Evolutionary conservation across 2,888 invertebrate genomes (phyloP).

Genomic region (Agrochola lychnidis): DNA sequence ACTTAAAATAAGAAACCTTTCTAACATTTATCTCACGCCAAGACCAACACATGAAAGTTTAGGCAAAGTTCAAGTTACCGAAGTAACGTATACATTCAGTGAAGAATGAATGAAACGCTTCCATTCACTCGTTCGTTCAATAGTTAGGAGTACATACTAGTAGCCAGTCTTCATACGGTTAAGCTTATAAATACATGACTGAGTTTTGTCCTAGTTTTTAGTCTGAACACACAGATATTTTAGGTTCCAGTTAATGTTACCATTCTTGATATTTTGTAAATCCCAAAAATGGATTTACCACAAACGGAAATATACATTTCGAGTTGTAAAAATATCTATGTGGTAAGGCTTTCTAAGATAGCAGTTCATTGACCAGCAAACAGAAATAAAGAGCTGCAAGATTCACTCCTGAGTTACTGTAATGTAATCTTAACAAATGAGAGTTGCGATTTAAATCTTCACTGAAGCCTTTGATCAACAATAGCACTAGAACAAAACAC

Average conservation of each 20-base stretch:
- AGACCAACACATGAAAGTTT: constrained; percentile 27
- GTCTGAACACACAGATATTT: constrained; percentile 29
- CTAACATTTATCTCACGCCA: constrained; percentile 39
- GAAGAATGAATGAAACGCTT: constrained; percentile 19
- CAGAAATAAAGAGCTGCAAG: neutral
- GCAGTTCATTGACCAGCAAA: constrained; percentile 31
- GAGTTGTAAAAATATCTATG: constrained; percentile 13
- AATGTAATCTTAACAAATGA: neutral
- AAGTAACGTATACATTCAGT: constrained; percentile 27
- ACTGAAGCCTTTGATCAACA: too few relatives aligned
- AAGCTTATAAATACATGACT: constrained; percentile 67
- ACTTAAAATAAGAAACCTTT: constrained; percentile 9
- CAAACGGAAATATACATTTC: neutral
- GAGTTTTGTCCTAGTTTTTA: constrained; percentile 51
- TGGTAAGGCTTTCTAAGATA: constrained; percentile 13
- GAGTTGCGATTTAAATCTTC: neutral
- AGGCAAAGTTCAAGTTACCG: constrained; percentile 18
- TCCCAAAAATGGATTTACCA: neutral
- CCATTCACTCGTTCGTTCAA: constrained; percentile 48
- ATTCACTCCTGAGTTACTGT: neutral
- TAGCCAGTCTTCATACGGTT: constrained; percentile 68
- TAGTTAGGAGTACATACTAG: constrained; percentile 46
- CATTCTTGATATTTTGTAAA: constrained; percentile 16
- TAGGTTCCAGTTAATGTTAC: neutral
- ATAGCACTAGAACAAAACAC: too few relatives aligned